These are phyloP conservation scores for Ostrea edulis DNA, from an alignment of 1,140 invertebrate genomes.

Conservation along the genomic window DNA sequence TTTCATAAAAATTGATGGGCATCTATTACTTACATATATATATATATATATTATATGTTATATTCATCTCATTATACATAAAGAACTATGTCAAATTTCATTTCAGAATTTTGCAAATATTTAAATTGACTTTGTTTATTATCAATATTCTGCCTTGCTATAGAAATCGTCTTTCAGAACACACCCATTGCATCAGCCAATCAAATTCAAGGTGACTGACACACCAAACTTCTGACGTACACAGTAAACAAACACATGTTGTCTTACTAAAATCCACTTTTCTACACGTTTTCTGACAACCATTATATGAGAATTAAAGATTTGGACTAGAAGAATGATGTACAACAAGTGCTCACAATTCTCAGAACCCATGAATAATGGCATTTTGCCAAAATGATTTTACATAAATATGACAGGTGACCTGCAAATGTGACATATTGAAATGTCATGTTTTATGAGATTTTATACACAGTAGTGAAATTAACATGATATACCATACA, in stretches of 20 bases:
- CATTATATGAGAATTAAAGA: too few species aligned
- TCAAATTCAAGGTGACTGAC: conserved; percentile 2
- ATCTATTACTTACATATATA: too few species aligned
- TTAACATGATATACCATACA: not conserved
- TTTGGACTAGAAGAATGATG: too few species aligned
- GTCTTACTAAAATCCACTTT: not conserved
- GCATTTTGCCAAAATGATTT: too few species aligned
- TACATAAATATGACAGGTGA: not conserved
- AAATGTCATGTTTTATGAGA: conserved; percentile 7
- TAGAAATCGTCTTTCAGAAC: not conserved
- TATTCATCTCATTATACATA: too few species aligned
- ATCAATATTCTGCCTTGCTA: not conserved
- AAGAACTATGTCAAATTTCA: too few species aligned
- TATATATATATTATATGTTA: too few species aligned
- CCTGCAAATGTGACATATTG: not conserved
- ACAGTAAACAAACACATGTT: not conserved
- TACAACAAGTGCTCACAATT: too few species aligned
- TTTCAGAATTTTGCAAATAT: too few species aligned
- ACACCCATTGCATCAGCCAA: not conserved
- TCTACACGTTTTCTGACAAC: too few species aligned
- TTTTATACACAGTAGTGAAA: not conserved
- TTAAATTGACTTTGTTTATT: not conserved
- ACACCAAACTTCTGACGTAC: not conserved
- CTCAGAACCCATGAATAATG: too few species aligned
- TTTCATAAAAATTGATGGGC: too few species aligned